Evolutionary conservation across 2,113 vertebrate species (phyloP).

Genomic region (Solea solea): DNA sequence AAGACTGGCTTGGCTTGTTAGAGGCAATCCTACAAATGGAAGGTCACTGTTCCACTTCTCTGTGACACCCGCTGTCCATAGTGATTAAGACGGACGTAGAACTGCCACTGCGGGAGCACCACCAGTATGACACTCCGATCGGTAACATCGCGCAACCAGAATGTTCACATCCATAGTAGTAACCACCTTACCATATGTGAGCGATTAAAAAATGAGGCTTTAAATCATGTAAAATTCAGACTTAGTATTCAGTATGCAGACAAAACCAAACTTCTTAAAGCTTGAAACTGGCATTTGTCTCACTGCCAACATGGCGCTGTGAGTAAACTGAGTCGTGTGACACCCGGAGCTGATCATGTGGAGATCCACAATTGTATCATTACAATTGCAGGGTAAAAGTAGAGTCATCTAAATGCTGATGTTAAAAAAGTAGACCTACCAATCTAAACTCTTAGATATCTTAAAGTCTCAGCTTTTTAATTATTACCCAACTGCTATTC

Average conservation of each 20-base stretch:
- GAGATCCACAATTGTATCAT: neutral
- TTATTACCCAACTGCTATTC: constrained; percentile 10
- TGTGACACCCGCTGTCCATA: constrained; percentile 46
- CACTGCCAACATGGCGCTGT: too few species aligned
- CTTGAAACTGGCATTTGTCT: too few species aligned
- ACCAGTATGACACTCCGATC: neutral
- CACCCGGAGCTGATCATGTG: neutral
- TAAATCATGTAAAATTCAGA: too few species aligned
- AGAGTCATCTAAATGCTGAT: neutral
- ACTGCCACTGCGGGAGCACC: constrained; percentile 15
- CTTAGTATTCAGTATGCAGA: too few species aligned
- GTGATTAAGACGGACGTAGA: constrained; percentile 54
- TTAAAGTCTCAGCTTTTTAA: constrained; percentile 2
- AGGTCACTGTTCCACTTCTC: constrained; percentile 50
- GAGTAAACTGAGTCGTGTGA: too few species aligned
- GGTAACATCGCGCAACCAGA: too few species aligned
- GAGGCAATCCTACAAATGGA: constrained; percentile 60
- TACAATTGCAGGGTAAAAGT: neutral
- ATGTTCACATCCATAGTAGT: too few species aligned
- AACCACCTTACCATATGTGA: too few species aligned
- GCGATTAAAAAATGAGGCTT: too few species aligned
- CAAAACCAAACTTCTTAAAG: too few species aligned
- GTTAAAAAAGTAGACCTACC: neutral
- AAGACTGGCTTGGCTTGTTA: constrained; percentile 25
- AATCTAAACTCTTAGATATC: neutral